These are phyloP conservation scores for Spodoptera littoralis DNA, from an alignment of 2,888 invertebrate species.

Conservation along the genomic window DNA sequence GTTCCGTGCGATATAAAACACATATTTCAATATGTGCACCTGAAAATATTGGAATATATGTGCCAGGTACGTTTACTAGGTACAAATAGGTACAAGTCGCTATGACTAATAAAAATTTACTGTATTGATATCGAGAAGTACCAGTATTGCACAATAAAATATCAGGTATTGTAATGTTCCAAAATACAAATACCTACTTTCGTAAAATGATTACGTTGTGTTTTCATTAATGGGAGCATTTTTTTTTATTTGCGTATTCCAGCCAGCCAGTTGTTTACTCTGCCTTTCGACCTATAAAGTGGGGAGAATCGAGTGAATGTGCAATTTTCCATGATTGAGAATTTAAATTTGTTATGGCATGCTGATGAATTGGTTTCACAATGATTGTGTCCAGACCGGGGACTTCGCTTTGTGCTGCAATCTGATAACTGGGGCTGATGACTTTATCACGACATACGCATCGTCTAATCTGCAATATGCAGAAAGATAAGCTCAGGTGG, in stretches of 20 bases:
- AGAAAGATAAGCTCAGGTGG: neutral
- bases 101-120: slow-evolving; percentile 17
- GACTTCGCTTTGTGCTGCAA: slow-evolving; percentile 22
- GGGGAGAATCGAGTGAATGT: slow-evolving; percentile 69
- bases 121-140: slow-evolving; percentile 1
- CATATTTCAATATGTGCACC: slow-evolving; percentile 49
- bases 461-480: neutral
- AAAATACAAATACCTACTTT: slow-evolving; percentile 30
- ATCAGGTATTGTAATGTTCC: slow-evolving; percentile 5
- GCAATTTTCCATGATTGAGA: slow-evolving; percentile 78
- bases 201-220: slow-evolving; percentile 61
- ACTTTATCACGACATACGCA: slow-evolving; percentile 2
- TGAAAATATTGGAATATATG: slow-evolving; percentile 40
- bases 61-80: slow-evolving; percentile 18
- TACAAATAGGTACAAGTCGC: slow-evolving; percentile 16
- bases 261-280: slow-evolving; percentile 65
- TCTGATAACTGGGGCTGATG: slow-evolving; percentile 15
- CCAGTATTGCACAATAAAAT: neutral
- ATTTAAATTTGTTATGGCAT: slow-evolving; percentile 71
- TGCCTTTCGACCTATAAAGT: slow-evolving; percentile 66
- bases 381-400: slow-evolving; percentile 55
- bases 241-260: slow-evolving; percentile 61
- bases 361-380: slow-evolving; percentile 75
- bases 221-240: slow-evolving; percentile 66
- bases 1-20: slow-evolving; percentile 44